These are phyloP conservation scores for Catamblyrhynchus diadema DNA, from an alignment of 2,797 vertebrate genomes.

Conservation along the genomic window DNA sequence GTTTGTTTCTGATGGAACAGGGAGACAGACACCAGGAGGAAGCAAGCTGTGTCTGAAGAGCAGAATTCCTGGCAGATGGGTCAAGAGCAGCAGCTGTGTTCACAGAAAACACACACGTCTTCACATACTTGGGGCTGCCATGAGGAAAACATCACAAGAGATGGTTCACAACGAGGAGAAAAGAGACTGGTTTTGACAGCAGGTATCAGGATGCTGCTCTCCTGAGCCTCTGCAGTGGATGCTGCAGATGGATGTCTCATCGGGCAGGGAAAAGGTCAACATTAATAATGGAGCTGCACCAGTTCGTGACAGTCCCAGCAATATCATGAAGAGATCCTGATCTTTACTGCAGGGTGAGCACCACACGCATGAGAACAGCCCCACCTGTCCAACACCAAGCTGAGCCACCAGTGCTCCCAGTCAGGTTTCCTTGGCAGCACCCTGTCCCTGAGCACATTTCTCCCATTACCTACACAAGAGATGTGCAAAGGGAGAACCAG, in stretches of 20 bases:
- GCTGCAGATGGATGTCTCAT: neutral
- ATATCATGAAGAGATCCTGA: neutral
- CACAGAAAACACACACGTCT: slow-evolving; percentile 42
- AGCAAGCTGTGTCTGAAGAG: slow-evolving; percentile 57
- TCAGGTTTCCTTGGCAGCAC: neutral
- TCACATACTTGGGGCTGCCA: slow-evolving; percentile 20
- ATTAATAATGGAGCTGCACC: neutral
- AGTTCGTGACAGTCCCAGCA: neutral
- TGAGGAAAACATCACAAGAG: slow-evolving; percentile 11
- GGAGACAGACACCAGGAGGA: slow-evolving; percentile 49
- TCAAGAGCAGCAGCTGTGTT: slow-evolving; percentile 62
- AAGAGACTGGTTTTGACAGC: neutral
- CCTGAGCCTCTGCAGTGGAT: neutral
- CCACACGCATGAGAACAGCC: neutral
- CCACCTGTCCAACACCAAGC: rapidly evolving
- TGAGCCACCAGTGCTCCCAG: neutral
- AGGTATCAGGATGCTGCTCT: neutral
- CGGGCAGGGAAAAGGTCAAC: neutral
- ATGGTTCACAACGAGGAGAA: neutral
- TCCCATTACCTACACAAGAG: neutral
- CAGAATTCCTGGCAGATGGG: slow-evolving; percentile 66
- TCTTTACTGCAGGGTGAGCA: neutral
- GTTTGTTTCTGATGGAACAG: slow-evolving; percentile 34
- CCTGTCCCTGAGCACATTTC: rapidly evolving
- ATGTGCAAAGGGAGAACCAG: neutral